Base-by-base conservation (phyloP, 2,797 vertebrate species). In the Peromyscus attwateri region DNA sequence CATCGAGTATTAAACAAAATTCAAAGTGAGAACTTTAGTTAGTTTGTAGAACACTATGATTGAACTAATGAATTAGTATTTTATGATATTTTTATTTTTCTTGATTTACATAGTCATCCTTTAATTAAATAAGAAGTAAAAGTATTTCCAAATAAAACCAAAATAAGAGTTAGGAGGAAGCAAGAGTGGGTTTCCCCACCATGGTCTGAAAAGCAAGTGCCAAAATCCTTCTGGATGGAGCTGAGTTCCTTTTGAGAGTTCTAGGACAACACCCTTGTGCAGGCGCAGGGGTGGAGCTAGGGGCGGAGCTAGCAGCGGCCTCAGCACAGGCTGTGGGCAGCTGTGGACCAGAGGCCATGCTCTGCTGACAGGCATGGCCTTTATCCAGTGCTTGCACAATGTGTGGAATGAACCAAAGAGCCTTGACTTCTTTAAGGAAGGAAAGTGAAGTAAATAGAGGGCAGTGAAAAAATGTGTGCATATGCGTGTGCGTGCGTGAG, bases 261-360 rank as follows among this genome's bases (percentile, higher is more conserved):
- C 87, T 92, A 55, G 62, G 7, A 3, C 49, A 19, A 19, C 9
- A 37, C 76, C 40, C 1, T 6, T 55, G 46, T 0, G 0, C 2
- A 14, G 21, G 76, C 25, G 16, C 13, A 19, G 40, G 84, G 27
- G 7, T 1, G 9, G 46, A 46, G 46, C 46, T 10, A 7, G 46
- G 46, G 46, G 46, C 10, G 95, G 88, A 93, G 81, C 77, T 71
- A 29, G 79, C 76, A 85, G 87, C 7, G 4, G 29, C 23, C 25
- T 40, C 21, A 0, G 0, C 34, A 43, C 0, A 0, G 73, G 29
- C 17, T 90, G 34, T 10, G 64, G 66, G 89, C 46, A 52, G n/a
- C 66, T 97, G 37, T 43, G 52, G 79, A 25, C 25, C 23, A 40
- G 46, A 2, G 3, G 17, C 13, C 25, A 8, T 19, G 23, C 1